Evolutionary conservation across 2,797 vertebrate species (phyloP).

Genomic region (Cryptoprocta ferox): DNA sequence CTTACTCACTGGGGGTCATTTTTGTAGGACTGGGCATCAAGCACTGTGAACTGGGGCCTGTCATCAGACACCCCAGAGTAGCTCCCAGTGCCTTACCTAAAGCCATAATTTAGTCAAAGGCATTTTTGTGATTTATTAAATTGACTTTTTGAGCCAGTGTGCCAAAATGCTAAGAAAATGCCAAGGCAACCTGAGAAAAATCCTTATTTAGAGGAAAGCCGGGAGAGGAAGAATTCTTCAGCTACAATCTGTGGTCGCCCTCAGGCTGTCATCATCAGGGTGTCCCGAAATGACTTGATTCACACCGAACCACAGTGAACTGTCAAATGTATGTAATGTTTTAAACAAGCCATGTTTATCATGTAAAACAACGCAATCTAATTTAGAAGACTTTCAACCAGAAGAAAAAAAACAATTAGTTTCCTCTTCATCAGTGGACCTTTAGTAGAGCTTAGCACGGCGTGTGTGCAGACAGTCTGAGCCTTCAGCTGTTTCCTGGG

Average conservation of each 20-base stretch:
- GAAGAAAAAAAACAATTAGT: not conserved
- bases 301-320: not conserved
- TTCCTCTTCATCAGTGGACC: not conserved
- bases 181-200: conserved; percentile 53
- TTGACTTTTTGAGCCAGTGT: conserved; percentile 70
- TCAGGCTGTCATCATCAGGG: not conserved
- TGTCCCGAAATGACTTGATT: not conserved
- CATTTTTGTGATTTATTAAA: conserved; percentile 74
- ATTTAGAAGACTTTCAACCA: not conserved
- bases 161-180: conserved; percentile 69
- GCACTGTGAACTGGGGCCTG: not conserved
- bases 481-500: not conserved
- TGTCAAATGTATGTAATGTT: not conserved
- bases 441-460: not conserved
- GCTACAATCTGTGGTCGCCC: not conserved
- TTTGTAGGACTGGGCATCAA: not conserved
- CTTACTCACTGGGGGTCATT: not conserved
- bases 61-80: not conserved
- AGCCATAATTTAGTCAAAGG: conserved; percentile 57
- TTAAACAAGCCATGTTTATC: not conserved
- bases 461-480: not conserved
- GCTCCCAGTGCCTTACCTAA: conserved; percentile 4
- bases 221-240: not conserved
- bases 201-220: not conserved
- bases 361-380: not conserved